These are phyloP conservation scores for Loripinus fragilis DNA, from an alignment of 2,888 invertebrate genomes.

Conservation along the genomic window DNA sequence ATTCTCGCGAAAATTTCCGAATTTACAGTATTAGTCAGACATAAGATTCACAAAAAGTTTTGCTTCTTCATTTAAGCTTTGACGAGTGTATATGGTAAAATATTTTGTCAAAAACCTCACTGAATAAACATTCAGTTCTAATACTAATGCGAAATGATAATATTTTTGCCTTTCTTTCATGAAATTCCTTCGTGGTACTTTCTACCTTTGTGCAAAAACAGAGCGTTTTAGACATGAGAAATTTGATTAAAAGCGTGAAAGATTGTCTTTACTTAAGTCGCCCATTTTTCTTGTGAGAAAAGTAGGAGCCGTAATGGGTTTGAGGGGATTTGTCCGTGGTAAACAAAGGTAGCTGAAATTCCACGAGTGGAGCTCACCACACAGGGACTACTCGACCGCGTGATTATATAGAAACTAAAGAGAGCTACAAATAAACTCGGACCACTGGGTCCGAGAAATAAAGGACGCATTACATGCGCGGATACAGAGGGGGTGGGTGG, in stretches of 20 bases:
- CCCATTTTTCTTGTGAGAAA: slow-evolving; percentile 10
- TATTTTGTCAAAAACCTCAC: not conserved
- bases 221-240: slow-evolving; percentile 7
- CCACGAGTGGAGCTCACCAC: not conserved
- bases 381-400: not conserved
- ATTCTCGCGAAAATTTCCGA: too few relatives aligned
- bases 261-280: not conserved
- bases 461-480: too few relatives aligned
- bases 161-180: slow-evolving; percentile 19
- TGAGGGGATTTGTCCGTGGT: not conserved
- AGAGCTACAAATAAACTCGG: too few relatives aligned
- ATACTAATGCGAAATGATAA: slow-evolving; percentile 21
- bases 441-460: too few relatives aligned
- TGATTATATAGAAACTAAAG: too few relatives aligned
- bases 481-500: too few relatives aligned
- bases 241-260: slow-evolving; percentile 16
- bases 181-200: slow-evolving; percentile 2
- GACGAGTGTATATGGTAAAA: slow-evolving; percentile 4
- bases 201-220: slow-evolving; percentile 11
- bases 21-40: too few relatives aligned
- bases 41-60: too few relatives aligned
- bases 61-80: too few relatives aligned
- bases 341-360: not conserved
- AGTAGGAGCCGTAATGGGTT: not conserved
- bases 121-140: slow-evolving; percentile 16